These are phyloP conservation scores for Formica aserva DNA, from an alignment of 2,888 invertebrate species.

Conservation along the genomic window DNA sequence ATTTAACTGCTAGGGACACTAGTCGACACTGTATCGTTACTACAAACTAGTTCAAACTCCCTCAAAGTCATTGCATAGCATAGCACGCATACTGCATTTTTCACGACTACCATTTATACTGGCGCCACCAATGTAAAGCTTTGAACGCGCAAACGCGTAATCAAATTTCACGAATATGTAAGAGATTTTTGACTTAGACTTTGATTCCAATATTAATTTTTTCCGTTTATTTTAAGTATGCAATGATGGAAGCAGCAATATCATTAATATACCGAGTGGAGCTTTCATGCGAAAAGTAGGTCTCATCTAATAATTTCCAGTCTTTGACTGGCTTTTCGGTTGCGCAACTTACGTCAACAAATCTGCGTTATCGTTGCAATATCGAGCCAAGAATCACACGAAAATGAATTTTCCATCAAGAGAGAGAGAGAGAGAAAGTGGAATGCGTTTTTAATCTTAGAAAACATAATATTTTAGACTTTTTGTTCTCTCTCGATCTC, in stretches of 20 bases:
- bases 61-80: constrained; percentile 50
- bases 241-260: background rate
- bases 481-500: background rate
- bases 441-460: constrained; percentile 3
- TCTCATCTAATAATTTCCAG: constrained; percentile 9
- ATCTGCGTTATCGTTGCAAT: constrained; percentile 21
- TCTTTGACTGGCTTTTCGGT: constrained; percentile 22
- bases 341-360: constrained; percentile 16
- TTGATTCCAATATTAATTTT: constrained; percentile 57
- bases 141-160: constrained; percentile 31
- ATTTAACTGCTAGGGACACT: constrained; percentile 16
- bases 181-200: constrained; percentile 45
- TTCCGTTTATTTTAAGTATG: background rate
- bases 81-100: constrained; percentile 41
- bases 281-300: constrained; percentile 20
- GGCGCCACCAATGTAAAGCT: constrained; percentile 42
- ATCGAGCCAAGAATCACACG: constrained; percentile 14
- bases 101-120: constrained; percentile 33
- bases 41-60: constrained; percentile 46
- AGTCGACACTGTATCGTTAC: constrained; percentile 19
- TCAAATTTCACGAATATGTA: constrained; percentile 61
- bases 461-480: background rate
- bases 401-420: constrained; percentile 28
- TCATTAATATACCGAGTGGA: constrained; percentile 11
- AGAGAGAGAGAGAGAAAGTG: background rate